phyloP scores from a whole-genome alignment of 2,797 vertebrate species.

The Peromyscus eremicus region DNA sequence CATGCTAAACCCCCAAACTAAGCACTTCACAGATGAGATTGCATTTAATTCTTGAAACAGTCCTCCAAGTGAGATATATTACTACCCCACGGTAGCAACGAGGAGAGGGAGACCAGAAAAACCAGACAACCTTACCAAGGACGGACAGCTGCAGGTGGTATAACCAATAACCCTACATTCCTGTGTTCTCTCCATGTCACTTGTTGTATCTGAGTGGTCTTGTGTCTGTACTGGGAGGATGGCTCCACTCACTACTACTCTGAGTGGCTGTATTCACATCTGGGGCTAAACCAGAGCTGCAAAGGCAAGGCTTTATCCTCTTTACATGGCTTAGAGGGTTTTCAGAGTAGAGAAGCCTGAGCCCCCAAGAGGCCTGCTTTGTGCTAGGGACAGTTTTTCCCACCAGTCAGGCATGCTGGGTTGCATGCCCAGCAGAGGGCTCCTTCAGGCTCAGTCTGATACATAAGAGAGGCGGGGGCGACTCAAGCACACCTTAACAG shows the following conservation, averaged over 20 bases:
- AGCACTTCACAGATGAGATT: constrained; percentile 5
- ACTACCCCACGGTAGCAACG: neutral
- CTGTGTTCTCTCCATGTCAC: neutral
- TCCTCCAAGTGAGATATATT: neutral
- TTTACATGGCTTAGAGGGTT: neutral
- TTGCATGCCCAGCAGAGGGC: neutral
- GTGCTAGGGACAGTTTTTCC: neutral
- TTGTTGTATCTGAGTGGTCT: neutral
- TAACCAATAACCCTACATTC: too few species aligned
- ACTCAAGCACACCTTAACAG: neutral
- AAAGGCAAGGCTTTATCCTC: neutral
- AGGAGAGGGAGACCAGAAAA: neutral
- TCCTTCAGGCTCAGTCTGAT: too few species aligned
- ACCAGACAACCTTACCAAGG: neutral
- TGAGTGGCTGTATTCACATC: neutral
- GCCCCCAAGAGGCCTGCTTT: neutral
- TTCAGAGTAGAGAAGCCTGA: neutral
- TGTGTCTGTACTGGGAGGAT: neutral
- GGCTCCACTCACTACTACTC: neutral
- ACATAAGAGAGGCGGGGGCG: too few species aligned
- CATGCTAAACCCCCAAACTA: neutral
- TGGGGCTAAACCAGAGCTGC: neutral
- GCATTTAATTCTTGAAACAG: constrained; percentile 46
- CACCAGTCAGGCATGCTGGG: neutral
- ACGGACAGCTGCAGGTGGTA: neutral